Evolutionary conservation across 1,140 invertebrate genomes (phyloP).

Genomic region (Lordiphosa collinella): DNA sequence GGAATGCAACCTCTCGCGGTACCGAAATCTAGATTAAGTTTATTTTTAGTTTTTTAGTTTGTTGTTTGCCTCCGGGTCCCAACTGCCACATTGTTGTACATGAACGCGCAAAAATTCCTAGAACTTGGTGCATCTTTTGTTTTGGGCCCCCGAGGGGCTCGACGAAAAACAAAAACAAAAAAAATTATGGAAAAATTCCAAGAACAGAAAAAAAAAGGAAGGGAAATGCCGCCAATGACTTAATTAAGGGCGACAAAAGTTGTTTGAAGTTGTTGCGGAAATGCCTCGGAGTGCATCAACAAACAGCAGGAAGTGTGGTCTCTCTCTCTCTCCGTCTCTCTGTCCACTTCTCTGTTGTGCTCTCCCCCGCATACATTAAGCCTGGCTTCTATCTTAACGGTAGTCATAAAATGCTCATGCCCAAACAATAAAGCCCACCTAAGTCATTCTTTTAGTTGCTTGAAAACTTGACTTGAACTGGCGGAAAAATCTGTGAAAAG

Average conservation of each 20-base stretch:
- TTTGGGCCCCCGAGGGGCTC: constrained; percentile 23
- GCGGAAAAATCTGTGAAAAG: constrained; percentile 73
- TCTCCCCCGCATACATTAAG: constrained; percentile 26
- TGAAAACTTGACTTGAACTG: constrained; percentile 35
- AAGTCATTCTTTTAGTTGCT: constrained; percentile 11
- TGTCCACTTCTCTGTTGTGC: background rate
- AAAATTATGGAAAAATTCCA: constrained; percentile 62
- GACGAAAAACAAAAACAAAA: constrained; percentile 61
- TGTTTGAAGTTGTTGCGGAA: constrained; percentile 64
- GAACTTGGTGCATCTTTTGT: constrained; percentile 57
- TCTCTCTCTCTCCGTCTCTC: constrained; percentile 2
- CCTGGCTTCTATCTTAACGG: constrained; percentile 54
- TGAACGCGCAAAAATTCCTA: constrained; percentile 47
- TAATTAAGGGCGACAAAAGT: constrained; percentile 73
- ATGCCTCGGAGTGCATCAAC: constrained; percentile 45
- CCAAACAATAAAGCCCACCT: constrained; percentile 54
- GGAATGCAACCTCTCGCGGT: constrained; percentile 12
- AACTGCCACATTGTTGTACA: constrained; percentile 47
- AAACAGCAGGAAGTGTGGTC: constrained; percentile 47
- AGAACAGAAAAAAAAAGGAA: constrained; percentile 41
- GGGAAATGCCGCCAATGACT: constrained; percentile 59
- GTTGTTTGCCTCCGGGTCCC: constrained; percentile 12
- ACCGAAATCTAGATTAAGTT: constrained; percentile 62
- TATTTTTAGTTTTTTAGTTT: constrained; percentile 53
- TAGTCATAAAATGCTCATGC: constrained; percentile 56